These are phyloP conservation scores for Cervus canadensis DNA, from an alignment of 2,113 vertebrate genomes.

Conservation along the genomic window DNA sequence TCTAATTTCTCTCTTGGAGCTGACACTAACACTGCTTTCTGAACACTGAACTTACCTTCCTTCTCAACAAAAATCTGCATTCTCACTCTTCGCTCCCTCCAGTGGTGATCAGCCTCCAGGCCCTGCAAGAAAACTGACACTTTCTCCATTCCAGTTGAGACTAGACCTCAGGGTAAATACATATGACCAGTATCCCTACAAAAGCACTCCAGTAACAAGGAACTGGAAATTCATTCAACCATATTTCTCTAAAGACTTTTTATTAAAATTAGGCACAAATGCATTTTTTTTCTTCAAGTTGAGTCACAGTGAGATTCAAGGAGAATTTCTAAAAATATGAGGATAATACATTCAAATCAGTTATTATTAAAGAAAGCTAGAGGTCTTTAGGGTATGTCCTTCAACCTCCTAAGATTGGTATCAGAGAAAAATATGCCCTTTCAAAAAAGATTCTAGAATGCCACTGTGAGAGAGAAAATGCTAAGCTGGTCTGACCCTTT, in stretches of 20 bases:
- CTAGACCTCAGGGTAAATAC: neutral
- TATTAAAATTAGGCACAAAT: neutral
- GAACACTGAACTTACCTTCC: neutral
- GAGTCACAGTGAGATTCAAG: conserved; percentile 28
- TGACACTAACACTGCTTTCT: neutral
- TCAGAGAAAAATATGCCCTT: conserved; percentile 60
- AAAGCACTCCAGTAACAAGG: neutral
- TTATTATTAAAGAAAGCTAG: conserved; percentile 54
- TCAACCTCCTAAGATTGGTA: conserved; percentile 41
- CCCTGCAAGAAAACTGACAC: neutral
- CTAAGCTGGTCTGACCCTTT: conserved; percentile 40
- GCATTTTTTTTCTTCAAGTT: conserved; percentile 29
- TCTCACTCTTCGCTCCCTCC: neutral
- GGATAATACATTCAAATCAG: conserved; percentile 45
- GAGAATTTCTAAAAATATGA: conserved; percentile 52
- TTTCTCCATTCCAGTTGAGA: neutral
- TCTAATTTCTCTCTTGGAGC: neutral
- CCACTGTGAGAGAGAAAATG: conserved; percentile 39
- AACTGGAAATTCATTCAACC: conserved; percentile 11
- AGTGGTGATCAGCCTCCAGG: neutral
- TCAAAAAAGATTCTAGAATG: conserved; percentile 54
- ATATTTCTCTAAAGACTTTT: neutral
- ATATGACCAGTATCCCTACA: neutral
- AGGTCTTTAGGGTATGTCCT: conserved; percentile 49
- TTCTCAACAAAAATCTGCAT: neutral